Conservation (phyloP, 2,113 vertebrate species). For the Chaetops frenatus region DNA sequence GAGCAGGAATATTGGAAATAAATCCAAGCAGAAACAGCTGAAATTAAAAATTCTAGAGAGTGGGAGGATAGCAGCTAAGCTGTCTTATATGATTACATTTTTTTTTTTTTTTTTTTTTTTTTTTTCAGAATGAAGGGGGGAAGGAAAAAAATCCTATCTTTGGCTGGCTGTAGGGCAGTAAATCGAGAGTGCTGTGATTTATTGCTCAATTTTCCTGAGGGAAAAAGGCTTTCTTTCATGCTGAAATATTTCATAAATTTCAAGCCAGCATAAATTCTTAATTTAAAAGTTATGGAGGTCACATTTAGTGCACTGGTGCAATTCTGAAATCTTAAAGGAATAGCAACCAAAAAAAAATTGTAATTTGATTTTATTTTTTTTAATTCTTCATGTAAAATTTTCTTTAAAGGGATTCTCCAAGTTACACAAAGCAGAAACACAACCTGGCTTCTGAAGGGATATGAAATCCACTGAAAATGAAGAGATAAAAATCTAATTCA, state of each 20-base stretch:
- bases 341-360: slow-evolving; percentile 57
- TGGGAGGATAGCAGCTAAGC: slow-evolving; percentile 90
- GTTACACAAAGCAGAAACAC: not conserved
- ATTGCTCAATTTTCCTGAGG: slow-evolving; percentile 92
- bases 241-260: slow-evolving; percentile 94
- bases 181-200: slow-evolving; percentile 93
- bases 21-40: slow-evolving; percentile 99
- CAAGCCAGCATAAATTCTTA: slow-evolving; percentile 85
- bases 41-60: slow-evolving; percentile 99
- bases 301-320: slow-evolving; percentile 75
- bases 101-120: slow-evolving; percentile 85
- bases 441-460: not conserved
- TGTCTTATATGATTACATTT: slow-evolving; percentile 96
- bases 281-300: slow-evolving; percentile 85
- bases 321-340: slow-evolving; percentile 79
- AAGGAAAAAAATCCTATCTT: slow-evolving; percentile 83
- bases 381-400: slow-evolving; percentile 65
- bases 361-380: slow-evolving; percentile 52
- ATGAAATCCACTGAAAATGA: slow-evolving; percentile 48
- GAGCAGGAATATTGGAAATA: slow-evolving; percentile 99
- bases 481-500: slow-evolving; percentile 67
- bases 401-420: slow-evolving; percentile 40
- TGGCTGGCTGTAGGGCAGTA: slow-evolving; percentile 85
- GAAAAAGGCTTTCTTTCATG: slow-evolving; percentile 83
- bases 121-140: slow-evolving; percentile 78